Percentiles rank a stretch among this genome's conserved stretches.
Evolutionary conservation across 37 sponge, comb jelly and placozoan genomes (phyloP).

Genomic region (Amphimedon queenslandica): DNA sequence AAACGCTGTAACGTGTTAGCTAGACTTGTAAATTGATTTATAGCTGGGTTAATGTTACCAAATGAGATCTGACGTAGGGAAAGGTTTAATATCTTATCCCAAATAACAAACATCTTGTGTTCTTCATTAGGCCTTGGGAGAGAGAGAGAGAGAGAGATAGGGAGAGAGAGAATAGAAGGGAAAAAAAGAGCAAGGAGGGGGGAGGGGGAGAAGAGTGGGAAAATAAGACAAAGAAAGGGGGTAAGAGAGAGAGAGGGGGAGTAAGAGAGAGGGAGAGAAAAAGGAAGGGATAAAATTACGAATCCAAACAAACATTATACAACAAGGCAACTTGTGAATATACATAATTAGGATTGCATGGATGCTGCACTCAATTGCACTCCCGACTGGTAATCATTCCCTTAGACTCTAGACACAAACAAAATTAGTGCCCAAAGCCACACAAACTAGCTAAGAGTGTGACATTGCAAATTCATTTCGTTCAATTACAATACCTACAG

Average conservation of each 20-base stretch:
- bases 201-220: conserved; percentile 15
- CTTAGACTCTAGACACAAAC: no score
- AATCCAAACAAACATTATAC: no score
- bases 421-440: no score
- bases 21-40: conserved; percentile 45
- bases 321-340: no score
- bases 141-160: neutral
- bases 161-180: neutral
- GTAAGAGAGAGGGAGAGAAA: conserved; percentile 2
- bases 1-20: conserved; percentile 29
- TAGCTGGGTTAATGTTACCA: neutral
- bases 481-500: no score
- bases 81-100: conserved; percentile 65
- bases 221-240: neutral
- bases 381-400: no score
- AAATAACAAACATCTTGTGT: conserved; percentile 58
- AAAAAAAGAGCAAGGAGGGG: neutral
- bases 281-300: neutral
- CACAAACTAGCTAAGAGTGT: no score
- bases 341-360: no score
- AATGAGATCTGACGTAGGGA: conserved; percentile 57
- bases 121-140: conserved; percentile 32
- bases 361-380: no score
- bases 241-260: conserved; percentile 21
- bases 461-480: no score